Evolutionary conservation across 2,113 vertebrate genomes (phyloP).

Genomic region (Alouatta palliata): DNA sequence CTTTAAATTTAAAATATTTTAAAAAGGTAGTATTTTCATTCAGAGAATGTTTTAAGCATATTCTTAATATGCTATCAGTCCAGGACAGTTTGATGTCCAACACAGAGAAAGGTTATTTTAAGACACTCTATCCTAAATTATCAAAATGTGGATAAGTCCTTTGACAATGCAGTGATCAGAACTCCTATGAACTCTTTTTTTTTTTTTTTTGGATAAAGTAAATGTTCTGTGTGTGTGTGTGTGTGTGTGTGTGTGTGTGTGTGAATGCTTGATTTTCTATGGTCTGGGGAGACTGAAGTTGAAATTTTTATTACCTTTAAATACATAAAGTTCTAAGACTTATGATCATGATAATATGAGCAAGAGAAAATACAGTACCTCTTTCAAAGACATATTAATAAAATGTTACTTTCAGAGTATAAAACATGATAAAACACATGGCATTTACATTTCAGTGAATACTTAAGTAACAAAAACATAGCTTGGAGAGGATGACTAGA

Average conservation of each 20-base stretch:
- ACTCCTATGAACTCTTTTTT: not conserved
- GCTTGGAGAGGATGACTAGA: not conserved
- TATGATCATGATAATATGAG: not conserved
- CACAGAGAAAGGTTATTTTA: not conserved
- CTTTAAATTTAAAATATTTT: slow-evolving; percentile 24
- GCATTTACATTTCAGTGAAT: not conserved
- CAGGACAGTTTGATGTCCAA: not conserved
- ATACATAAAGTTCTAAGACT: not conserved
- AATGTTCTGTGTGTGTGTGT: not conserved
- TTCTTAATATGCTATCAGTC: not conserved
- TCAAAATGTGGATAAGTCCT: not conserved
- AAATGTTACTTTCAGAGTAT: not conserved
- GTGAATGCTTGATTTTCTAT: not conserved
- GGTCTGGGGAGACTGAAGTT: not conserved
- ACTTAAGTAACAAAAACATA: not conserved
- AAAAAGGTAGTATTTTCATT: not conserved
- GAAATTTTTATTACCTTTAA: not conserved
- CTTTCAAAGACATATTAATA: not conserved
- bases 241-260: not conserved
- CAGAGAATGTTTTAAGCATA: slow-evolving; percentile 9
- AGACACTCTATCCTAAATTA: not conserved
- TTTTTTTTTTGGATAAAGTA: not conserved
- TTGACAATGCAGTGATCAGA: not conserved
- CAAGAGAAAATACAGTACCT: not conserved
- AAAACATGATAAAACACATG: not conserved